Base-by-base conservation (phyloP, 2,888 invertebrate genomes). In the Drosophila vallismaia region DNA sequence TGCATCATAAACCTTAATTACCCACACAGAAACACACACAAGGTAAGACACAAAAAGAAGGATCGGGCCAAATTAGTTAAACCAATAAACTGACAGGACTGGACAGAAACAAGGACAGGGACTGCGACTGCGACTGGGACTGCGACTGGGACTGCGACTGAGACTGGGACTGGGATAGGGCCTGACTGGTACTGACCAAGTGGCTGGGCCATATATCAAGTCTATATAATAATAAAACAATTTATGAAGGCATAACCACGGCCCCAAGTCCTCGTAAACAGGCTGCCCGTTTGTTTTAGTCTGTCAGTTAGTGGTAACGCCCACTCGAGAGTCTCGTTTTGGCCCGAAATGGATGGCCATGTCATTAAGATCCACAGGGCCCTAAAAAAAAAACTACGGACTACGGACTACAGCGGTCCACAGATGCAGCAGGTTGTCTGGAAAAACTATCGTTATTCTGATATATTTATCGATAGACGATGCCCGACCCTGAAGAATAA, bases 221-320 rank as follows among this genome's bases (percentile, higher is more conserved):
- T 80, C 83, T 77, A 83, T 83, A 83, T 83, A 83, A 83, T 84
- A 86, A 84, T 84, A 84, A 86, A 84, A 84, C 84, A 84, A 84
- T 84, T 84, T 84, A 84, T 84, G 84, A 79, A 78, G 72, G 77
- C 82, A 78, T 78, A 87, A 79, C 81, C 77, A 77, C 79, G 71
- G 77, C 74, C 71, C 68, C 64, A 71, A 71, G 66, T 66, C 45
- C 51, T 51, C 58, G 12, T 59, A 53, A 58, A 70, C 44, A 33
- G 33, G 56, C 58, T 50, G 26, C 36, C 56, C 57, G 55, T 52
- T 48, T 49, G 62, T 57, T 58, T 53, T 40, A 31, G 76, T 54
- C 79, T 79, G 75, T 82, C 85, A 82, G 79, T 82, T 77, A 77
- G 68, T 56, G 79, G 82, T 50, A 79, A 85, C 82, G 85, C 82